Evolutionary conservation across 1,140 invertebrate genomes (phyloP).

Genomic region (Steinernema feltiae): DNA sequence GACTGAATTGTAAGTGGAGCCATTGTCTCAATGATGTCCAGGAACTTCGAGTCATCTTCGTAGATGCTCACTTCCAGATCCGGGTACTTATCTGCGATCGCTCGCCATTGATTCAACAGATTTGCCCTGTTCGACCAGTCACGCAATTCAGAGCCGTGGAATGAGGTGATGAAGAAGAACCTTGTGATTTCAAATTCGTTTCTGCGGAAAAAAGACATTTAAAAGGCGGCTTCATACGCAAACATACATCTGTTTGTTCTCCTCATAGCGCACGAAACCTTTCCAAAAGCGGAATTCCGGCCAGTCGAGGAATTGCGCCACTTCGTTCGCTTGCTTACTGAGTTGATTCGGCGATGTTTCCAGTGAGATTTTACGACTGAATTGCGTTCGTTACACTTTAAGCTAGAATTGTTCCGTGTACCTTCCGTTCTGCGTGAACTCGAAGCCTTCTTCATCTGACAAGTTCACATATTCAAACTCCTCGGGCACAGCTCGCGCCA

Average conservation of each 20-base stretch:
- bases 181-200: conserved; percentile 27
- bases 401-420: not conserved
- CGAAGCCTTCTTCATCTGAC: conserved; percentile 22
- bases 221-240: not conserved
- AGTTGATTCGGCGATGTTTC: not conserved
- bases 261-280: conserved; percentile 45
- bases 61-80: conserved; percentile 51
- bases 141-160: conserved; percentile 43
- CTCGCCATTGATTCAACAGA: conserved; percentile 49
- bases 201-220: conserved; percentile 16
- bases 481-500: conserved; percentile 27
- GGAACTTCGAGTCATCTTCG: conserved; percentile 53
- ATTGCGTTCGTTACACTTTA: not conserved
- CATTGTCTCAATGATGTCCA: conserved; percentile 54
- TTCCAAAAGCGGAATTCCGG: conserved; percentile 58
- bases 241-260: conserved; percentile 13
- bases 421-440: conserved; percentile 34
- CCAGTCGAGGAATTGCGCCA: conserved; percentile 51
- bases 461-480: conserved; percentile 39
- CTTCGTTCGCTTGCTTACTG: conserved; percentile 33
- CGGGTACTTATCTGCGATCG: conserved; percentile 51
- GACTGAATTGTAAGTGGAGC: conserved; percentile 59
- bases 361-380: not conserved
- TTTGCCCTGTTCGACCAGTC: conserved; percentile 55
- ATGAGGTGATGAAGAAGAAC: conserved; percentile 56